Percentiles rank a stretch among this genome's conserved stretches.
Conservation (phyloP, 1,140 invertebrate genomes). For the Heterodera carotae region DNA sequence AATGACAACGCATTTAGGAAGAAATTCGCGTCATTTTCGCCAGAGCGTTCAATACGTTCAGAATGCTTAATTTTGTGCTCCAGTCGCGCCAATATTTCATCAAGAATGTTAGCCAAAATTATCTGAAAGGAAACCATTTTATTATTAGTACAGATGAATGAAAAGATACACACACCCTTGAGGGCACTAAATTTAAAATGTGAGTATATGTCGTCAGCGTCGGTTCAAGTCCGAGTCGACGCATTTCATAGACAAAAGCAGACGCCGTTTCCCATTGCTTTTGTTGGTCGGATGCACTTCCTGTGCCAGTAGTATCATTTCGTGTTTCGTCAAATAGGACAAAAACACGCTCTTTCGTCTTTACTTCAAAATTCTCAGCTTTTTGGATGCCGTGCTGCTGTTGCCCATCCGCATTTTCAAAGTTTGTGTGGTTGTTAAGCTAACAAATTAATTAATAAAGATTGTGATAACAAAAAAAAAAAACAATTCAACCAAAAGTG, state of each 20-base stretch:
- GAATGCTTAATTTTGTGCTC: background rate
- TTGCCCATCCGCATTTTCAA: no score
- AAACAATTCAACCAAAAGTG: background rate
- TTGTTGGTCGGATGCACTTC: background rate
- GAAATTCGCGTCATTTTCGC: background rate
- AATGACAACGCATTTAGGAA: conserved; percentile 7
- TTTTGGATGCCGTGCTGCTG: background rate
- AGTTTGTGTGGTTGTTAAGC: no score
- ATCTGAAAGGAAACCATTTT: background rate
- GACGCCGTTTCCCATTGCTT: background rate
- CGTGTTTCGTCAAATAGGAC: background rate
- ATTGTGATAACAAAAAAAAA: background rate
- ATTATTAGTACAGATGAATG: background rate
- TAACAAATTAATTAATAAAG: background rate
- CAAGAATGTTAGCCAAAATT: background rate
- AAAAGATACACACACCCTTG: background rate
- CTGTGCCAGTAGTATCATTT: background rate
- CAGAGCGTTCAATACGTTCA: background rate
- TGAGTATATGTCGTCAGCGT: background rate
- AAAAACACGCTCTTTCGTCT: background rate
- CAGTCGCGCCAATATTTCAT: conserved; percentile 16
- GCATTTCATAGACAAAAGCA: background rate
- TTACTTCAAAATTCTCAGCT: background rate
- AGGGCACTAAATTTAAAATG: background rate
- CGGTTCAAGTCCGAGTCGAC: background rate